Conservation (phyloP, 2,113 vertebrate species). For the Thymallus thymallus region DNA sequence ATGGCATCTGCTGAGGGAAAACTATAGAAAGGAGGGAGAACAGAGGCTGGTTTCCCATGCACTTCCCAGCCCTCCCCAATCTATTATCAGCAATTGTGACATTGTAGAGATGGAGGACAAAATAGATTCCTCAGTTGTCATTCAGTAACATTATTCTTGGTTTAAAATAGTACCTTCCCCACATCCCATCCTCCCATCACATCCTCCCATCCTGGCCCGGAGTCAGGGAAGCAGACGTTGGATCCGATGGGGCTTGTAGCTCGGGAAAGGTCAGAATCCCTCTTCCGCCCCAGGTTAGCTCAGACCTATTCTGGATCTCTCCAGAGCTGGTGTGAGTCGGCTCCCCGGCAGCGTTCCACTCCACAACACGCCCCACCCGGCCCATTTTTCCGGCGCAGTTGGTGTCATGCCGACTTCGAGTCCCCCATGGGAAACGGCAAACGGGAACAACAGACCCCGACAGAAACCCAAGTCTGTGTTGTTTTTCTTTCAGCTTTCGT, state of each 20-base stretch:
- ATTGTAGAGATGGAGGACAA: conserved; percentile 67
- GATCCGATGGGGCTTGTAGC: conserved; percentile 55
- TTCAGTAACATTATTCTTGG: conserved; percentile 16
- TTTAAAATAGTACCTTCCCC: conserved; percentile 12
- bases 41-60: conserved; percentile 29
- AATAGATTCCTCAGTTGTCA: conserved; percentile 49
- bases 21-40: background rate
- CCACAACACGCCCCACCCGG: conserved; percentile 65
- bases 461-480: background rate
- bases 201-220: conserved; percentile 38
- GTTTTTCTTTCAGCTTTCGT: too few species aligned
- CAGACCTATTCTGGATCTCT: conserved; percentile 62
- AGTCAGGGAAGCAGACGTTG: conserved; percentile 54
- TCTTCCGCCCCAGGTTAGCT: conserved; percentile 62
- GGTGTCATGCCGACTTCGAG: conserved; percentile 50
- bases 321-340: conserved; percentile 14
- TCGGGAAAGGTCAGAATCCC: conserved; percentile 70
- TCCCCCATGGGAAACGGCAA: conserved; percentile 55
- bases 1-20: conserved; percentile 53
- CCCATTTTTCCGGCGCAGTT: conserved; percentile 60
- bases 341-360: conserved; percentile 48
- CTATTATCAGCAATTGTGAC: conserved; percentile 62
- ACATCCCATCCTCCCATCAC: background rate
- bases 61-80: conserved; percentile 28
- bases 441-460: conserved; percentile 29